phyloP scores from a whole-genome alignment of 2,113 vertebrate genomes.

The Oceanodroma tethys region DNA sequence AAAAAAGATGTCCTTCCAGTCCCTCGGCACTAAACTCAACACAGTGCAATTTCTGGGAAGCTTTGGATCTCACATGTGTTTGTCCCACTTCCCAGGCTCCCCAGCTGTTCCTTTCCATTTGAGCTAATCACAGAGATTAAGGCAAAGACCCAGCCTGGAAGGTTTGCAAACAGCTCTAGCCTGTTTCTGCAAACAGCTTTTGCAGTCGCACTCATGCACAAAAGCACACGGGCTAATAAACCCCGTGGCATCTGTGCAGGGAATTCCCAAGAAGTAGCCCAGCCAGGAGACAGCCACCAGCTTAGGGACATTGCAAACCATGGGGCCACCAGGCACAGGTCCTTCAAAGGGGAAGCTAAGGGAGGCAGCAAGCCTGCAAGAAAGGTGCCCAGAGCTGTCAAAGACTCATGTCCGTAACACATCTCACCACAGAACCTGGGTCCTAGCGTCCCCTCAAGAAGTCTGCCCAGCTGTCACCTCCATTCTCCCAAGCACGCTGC shows the following conservation, averaged over 20 bases:
- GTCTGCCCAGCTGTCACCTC: neutral
- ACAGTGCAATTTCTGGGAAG: slow-evolving; percentile 37
- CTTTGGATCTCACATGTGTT: slow-evolving; percentile 35
- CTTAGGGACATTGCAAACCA: neutral
- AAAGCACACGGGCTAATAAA: slow-evolving; percentile 1
- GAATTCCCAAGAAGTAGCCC: neutral
- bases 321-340: rapidly evolving
- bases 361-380: neutral
- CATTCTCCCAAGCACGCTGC: rapidly evolving
- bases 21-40: neutral
- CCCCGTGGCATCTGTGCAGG: neutral
- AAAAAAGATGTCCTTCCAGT: neutral
- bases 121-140: slow-evolving; percentile 58
- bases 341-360: neutral
- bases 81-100: slow-evolving; percentile 21
- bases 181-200: slow-evolving; percentile 20
- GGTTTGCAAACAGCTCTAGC: slow-evolving; percentile 48
- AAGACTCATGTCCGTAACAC: neutral
- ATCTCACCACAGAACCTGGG: no score
- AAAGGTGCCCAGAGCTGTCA: neutral
- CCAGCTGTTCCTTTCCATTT: slow-evolving; percentile 53
- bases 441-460: neutral
- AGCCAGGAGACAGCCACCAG: neutral
- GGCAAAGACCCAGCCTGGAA: slow-evolving; percentile 35
- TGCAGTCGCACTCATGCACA: neutral